phyloP scores from a whole-genome alignment of 2,113 vertebrate species.

The Terrapene triunguis region DNA sequence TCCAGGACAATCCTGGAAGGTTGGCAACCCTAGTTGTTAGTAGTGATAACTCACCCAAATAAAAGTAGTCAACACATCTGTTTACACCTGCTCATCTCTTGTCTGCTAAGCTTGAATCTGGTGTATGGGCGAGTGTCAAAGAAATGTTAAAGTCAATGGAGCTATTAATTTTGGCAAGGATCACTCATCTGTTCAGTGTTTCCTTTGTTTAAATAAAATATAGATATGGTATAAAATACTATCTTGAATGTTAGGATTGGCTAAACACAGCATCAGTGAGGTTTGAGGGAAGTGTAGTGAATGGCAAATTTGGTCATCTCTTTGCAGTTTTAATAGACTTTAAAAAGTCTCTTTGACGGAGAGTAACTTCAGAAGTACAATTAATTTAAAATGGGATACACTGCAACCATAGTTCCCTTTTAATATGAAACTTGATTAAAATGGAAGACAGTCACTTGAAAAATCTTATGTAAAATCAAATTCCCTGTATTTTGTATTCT shows the following conservation, averaged over 20 bases:
- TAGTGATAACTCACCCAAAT: neutral
- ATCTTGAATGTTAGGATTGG: neutral
- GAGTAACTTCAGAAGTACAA: constrained; percentile 74
- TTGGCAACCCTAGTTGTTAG: neutral
- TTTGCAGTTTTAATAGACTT: constrained; percentile 36
- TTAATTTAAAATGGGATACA: constrained; percentile 56
- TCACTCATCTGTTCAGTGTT: neutral
- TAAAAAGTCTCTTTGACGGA: constrained; percentile 67
- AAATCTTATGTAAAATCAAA: constrained; percentile 75
- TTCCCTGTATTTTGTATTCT: constrained; percentile 73
- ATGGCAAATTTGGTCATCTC: constrained; percentile 48
- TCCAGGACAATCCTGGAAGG: no score
- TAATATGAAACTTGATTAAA: constrained; percentile 78
- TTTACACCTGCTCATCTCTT: neutral
- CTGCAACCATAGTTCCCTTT: constrained; percentile 71
- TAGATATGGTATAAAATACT: neutral
- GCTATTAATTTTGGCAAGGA: neutral
- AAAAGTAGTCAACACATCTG: neutral
- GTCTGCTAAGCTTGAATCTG: neutral
- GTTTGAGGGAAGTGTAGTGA: constrained; percentile 16
- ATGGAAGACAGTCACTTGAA: constrained; percentile 74
- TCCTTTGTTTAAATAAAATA: constrained; percentile 27
- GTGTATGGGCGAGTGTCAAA: neutral
- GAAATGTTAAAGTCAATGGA: neutral
- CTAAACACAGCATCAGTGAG: neutral